Base-by-base conservation (phyloP, 2,113 vertebrate genomes). In the Chionis minor region DNA sequence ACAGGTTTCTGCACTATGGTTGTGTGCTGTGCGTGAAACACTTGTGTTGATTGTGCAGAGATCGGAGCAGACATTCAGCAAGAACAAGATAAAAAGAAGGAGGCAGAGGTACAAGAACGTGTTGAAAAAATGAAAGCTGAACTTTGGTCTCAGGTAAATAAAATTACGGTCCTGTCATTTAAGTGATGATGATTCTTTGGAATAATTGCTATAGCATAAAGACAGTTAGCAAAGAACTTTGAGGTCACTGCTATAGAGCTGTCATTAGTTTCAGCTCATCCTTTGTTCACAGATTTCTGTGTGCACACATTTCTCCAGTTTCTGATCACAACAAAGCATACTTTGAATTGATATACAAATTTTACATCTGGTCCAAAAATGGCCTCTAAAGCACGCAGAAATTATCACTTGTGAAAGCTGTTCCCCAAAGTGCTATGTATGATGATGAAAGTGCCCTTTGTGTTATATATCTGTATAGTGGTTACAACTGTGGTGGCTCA, bases 81-180 rank as follows among this genome's bases (percentile, higher is more conserved):
- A 44, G 44, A 94, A 70, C 82, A 97, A 82, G 66, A 71, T 4
- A 14, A 92, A 59, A 74, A 88, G 78, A 77, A 88, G 83, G 88
- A 96, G 65, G 40, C 32, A 73, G 24, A 92, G 40, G n/a, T 94
- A 85, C 88, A 81, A 74, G 93, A 97, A 67, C 30, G 4, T 54
- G 93, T 97, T 94, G 93, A 92, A 61, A 97, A 97, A 94, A 73
- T 95, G 44, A 96, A 94, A 90, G 88, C 89, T 54, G 84, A 91
- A 45, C 65, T 98, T 74, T 95, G 75, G 95, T 49, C 56, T 69
- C 77, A 98, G 98, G 98, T 98, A 98, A 97, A 80, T 77, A 28
- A 73, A 61, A 42, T 88, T 70, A 52, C 1, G 2, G 15, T 67
- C 9, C 35, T 67, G 16, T 47, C 20, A 61, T 67, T 86, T 32